Conservation (phyloP, 2,797 vertebrate genomes). For the Spondyliosoma cantharus region DNA sequence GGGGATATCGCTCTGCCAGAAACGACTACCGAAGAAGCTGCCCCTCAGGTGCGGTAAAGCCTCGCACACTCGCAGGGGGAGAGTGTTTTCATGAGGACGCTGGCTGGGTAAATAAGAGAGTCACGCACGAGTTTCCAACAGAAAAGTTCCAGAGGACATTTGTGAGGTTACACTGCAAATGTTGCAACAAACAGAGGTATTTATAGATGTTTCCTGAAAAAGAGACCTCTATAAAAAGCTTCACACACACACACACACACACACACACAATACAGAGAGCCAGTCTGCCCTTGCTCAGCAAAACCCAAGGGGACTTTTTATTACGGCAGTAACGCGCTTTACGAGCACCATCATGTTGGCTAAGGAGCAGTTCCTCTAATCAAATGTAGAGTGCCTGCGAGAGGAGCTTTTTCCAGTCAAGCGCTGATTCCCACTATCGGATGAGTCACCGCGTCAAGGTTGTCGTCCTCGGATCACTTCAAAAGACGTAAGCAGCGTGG, state of each 20-base stretch:
- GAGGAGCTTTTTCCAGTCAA: slow-evolving; percentile 50
- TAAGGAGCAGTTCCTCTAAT: slow-evolving; percentile 61
- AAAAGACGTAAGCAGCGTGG: too few species aligned
- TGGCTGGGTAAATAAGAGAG: slow-evolving; percentile 21
- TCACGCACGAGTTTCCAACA: slow-evolving; percentile 1
- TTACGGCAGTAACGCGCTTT: slow-evolving; percentile 61
- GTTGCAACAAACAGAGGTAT: slow-evolving; percentile 44
- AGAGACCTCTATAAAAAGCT: slow-evolving; percentile 40
- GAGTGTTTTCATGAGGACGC: slow-evolving; percentile 23
- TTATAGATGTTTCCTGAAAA: slow-evolving; percentile 58
- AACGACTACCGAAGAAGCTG: slow-evolving; percentile 48
- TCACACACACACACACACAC: not conserved
- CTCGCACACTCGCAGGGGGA: not conserved
- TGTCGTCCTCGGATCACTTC: slow-evolving; percentile 45
- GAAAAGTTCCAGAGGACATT: slow-evolving; percentile 29
- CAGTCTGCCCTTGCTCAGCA: slow-evolving; percentile 63
- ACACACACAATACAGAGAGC: slow-evolving; percentile 19
- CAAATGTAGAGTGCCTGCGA: slow-evolving; percentile 52
- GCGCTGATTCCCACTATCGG: slow-evolving; percentile 49
- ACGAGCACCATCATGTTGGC: slow-evolving; percentile 59
- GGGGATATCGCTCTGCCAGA: slow-evolving; percentile 55
- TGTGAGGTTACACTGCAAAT: slow-evolving; percentile 17
- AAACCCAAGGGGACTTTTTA: slow-evolving; percentile 76
- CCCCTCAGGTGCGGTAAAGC: slow-evolving; percentile 49
- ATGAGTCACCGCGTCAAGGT: slow-evolving; percentile 62